Conservation (phyloP, 1,140 invertebrate genomes). For the Heliothis subflexa region DNA sequence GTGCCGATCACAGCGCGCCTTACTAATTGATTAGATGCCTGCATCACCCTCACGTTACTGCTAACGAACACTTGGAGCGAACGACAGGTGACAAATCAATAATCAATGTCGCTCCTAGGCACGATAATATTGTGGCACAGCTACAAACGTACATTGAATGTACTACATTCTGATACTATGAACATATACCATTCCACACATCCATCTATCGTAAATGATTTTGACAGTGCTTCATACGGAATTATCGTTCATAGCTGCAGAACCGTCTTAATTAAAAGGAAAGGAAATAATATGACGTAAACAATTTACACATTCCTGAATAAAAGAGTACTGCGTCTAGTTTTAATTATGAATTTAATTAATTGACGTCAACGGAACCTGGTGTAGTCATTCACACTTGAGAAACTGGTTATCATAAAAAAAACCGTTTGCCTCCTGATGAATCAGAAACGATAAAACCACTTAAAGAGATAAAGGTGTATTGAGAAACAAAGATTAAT, state of each 20-base stretch:
- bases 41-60: slow-evolving; percentile 42
- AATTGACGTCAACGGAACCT: not conserved
- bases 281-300: too few relatives aligned
- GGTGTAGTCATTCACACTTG: not conserved
- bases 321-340: not conserved
- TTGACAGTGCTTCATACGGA: too few relatives aligned
- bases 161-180: too few relatives aligned
- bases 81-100: slow-evolving; percentile 24
- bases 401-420: not conserved
- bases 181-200: too few relatives aligned
- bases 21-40: slow-evolving; percentile 54
- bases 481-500: not conserved
- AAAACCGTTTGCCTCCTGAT: not conserved
- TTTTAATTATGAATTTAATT: not conserved
- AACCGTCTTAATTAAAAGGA: too few relatives aligned
- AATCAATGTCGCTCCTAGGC: slow-evolving; percentile 7
- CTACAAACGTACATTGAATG: too few relatives aligned
- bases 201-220: too few relatives aligned
- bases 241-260: too few relatives aligned
- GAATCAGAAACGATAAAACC: slow-evolving; percentile 5
- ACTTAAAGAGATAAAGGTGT: not conserved
- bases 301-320: too few relatives aligned
- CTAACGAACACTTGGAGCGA: slow-evolving; percentile 17
- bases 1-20: slow-evolving; percentile 27
- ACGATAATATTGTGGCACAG: too few relatives aligned